A percentile compares a stretch with the other conserved stretches of the same genome.
phyloP scores from a whole-genome alignment of 2,113 vertebrate genomes.

The Paradisaea rubra region DNA sequence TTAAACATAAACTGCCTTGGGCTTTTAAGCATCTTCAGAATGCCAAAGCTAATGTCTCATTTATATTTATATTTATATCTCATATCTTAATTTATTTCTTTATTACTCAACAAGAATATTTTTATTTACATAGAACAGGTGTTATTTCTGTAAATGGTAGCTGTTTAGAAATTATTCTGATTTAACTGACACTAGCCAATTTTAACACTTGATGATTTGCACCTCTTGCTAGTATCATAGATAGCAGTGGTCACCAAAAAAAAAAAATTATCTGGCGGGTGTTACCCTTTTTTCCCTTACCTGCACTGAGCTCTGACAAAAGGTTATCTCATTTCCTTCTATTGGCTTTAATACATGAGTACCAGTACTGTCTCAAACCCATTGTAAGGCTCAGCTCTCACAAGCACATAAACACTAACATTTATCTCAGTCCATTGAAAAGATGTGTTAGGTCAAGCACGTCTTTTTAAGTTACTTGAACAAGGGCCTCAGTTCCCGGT shows the following conservation, averaged over 20 bases:
- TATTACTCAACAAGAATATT: background rate
- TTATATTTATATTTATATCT: background rate
- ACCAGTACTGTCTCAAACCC: background rate
- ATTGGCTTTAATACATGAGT: background rate
- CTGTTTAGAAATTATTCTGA: background rate
- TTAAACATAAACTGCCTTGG: slow-evolving; percentile 32
- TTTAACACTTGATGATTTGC: background rate
- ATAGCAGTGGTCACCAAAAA: background rate
- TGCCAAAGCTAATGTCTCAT: background rate
- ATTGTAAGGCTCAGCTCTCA: background rate
- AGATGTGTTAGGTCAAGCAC: fast-evolving
- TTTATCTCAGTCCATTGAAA: background rate
- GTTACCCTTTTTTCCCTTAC: background rate
- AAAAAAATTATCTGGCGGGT: background rate
- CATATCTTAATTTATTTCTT: background rate
- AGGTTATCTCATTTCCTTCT: background rate
- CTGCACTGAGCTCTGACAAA: background rate
- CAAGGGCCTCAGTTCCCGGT: background rate
- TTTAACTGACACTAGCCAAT: background rate
- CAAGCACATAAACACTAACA: background rate
- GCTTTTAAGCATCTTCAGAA: background rate
- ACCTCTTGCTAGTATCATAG: background rate
- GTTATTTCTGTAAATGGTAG: background rate
- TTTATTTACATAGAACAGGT: background rate
- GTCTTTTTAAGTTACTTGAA: background rate